These are phyloP conservation scores for Pteropus rufus DNA, from an alignment of 2,797 vertebrate species.

Conservation along the genomic window DNA sequence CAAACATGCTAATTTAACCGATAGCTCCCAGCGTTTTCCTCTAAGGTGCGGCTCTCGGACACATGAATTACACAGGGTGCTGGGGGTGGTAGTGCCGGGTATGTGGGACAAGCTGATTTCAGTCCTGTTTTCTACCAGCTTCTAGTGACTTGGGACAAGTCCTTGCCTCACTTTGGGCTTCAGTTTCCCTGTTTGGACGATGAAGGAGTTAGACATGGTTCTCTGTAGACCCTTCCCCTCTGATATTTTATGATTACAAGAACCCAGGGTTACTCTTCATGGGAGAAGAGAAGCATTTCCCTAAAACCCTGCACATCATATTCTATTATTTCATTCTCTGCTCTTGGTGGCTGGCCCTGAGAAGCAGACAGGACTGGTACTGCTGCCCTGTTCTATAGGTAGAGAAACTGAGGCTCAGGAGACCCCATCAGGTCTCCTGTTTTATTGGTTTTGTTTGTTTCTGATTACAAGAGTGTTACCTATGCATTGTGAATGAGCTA, in stretches of 20 bases:
- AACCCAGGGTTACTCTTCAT: background rate
- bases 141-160: background rate
- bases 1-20: fast-evolving
- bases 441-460: background rate
- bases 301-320: fast-evolving
- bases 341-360: background rate
- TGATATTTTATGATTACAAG: background rate
- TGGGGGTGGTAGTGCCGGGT: fast-evolving
- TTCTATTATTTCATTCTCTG: background rate
- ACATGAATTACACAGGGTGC: background rate
- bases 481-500: background rate
- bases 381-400: background rate
- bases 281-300: background rate
- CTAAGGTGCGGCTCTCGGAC: background rate
- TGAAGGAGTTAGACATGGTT: background rate
- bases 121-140: background rate
- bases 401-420: background rate
- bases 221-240: background rate
- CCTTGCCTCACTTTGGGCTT: background rate
- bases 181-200: background rate
- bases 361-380: background rate
- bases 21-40: background rate
- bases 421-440: background rate
- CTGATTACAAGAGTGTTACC: background rate
- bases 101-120: background rate